Evolutionary conservation across 2,797 vertebrate species (phyloP).

Genomic region (Rallus crepitans): DNA sequence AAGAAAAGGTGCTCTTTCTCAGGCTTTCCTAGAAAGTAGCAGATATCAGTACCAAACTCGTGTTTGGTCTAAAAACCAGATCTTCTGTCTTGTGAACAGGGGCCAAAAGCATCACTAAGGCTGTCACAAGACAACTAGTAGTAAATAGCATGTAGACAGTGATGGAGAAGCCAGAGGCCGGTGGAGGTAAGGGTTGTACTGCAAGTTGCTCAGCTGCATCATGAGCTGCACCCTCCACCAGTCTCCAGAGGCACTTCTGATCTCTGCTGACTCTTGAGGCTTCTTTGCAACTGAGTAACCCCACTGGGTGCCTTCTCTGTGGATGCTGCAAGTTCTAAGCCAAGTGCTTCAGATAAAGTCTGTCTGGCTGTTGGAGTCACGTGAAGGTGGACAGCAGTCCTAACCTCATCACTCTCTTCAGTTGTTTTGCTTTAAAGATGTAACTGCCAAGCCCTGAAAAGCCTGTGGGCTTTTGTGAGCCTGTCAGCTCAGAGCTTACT

Average conservation of each 20-base stretch:
- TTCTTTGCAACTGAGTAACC: not conserved
- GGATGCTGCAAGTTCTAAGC: not conserved
- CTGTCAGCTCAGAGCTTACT: not conserved
- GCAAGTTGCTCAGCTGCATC: accelerated
- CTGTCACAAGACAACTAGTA: not conserved
- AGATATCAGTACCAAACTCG: not conserved
- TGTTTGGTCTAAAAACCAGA: not conserved
- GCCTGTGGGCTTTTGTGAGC: not conserved
- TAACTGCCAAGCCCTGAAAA: not conserved
- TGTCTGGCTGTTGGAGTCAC: not conserved
- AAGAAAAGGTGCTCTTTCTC: not conserved
- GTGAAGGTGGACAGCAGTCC: not conserved
- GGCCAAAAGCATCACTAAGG: not conserved
- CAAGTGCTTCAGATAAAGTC: not conserved
- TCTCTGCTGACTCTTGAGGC: not conserved
- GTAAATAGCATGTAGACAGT: not conserved
- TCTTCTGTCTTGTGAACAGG: not conserved
- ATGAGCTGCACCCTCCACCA: not conserved
- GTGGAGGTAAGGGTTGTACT: not conserved
- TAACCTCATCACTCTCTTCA: not conserved
- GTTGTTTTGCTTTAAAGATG: not conserved
- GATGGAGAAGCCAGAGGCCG: not conserved
- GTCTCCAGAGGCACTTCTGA: not conserved
- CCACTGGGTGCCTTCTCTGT: not conserved
- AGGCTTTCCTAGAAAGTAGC: not conserved